Evolutionary conservation across 2,797 vertebrate species (phyloP).

Genomic region (Syngnathus acus): DNA sequence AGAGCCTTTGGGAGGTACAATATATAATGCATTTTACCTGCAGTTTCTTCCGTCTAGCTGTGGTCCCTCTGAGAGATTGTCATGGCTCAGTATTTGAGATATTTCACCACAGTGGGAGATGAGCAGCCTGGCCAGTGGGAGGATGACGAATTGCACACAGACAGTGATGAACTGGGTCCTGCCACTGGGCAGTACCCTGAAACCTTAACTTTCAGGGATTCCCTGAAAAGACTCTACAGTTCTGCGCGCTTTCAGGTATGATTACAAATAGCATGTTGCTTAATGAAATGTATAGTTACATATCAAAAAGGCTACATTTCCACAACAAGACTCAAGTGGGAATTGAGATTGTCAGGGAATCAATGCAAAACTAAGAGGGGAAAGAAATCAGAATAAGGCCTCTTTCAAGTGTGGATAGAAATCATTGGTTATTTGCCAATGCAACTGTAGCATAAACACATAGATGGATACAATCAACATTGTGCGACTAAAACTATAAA

Average conservation of each 20-base stretch:
- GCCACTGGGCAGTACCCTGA: slow-evolving; percentile 24
- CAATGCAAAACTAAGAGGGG: no score
- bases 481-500: no score
- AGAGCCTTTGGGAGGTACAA: not conserved
- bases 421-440: no score
- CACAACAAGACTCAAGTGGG: not conserved
- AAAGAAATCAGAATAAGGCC: no score
- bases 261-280: not conserved
- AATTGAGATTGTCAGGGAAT: not conserved
- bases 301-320: not conserved
- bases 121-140: slow-evolving; percentile 60
- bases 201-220: slow-evolving; percentile 62
- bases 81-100: slow-evolving; percentile 83
- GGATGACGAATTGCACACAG: slow-evolving; percentile 63
- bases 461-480: no score
- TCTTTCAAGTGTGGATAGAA: no score
- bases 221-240: slow-evolving; percentile 76
- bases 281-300: not conserved
- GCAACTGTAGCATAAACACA: no score
- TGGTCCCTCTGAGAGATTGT: not conserved
- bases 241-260: slow-evolving; percentile 86
- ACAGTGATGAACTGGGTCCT: slow-evolving; percentile 40
- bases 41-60: not conserved
- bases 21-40: not conserved
- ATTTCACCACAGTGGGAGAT: slow-evolving; percentile 87